Percentiles rank a stretch among this genome's conserved stretches.
These are phyloP conservation scores for Brachynemurus nebulosus DNA, from an alignment of 2,888 invertebrate species.

Conservation along the genomic window DNA sequence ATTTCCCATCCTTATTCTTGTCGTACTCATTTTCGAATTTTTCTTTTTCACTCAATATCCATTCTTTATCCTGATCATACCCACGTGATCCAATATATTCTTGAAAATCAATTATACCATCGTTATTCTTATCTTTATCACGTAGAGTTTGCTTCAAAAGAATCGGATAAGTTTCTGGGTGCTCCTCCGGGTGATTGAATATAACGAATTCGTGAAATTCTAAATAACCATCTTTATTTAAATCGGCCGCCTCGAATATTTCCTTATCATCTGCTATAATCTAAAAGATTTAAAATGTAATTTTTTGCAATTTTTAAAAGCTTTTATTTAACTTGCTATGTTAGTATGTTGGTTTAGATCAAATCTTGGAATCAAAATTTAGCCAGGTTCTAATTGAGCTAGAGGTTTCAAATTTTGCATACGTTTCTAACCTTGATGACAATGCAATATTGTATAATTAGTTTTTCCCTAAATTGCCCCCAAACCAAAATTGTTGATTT, in stretches of 20 bases:
- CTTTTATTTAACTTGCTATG: no score
- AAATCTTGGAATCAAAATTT: no score
- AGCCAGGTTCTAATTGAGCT: no score
- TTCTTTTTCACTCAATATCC: constrained; percentile 57
- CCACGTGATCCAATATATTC: constrained; percentile 68
- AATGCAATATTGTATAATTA: no score
- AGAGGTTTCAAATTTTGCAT: no score
- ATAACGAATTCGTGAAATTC: constrained; percentile 66
- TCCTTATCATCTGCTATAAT: constrained; percentile 66
- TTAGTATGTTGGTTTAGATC: no score
- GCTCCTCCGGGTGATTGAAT: constrained; percentile 90
- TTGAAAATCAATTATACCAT: constrained; percentile 72
- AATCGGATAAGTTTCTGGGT: constrained; percentile 68
- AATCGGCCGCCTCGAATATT: constrained; percentile 78
- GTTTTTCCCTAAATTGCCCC: no score
- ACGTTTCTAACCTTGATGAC: no score
- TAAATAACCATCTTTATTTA: constrained; percentile 63
- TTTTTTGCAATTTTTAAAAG: no score
- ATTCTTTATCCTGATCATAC: constrained; percentile 55
- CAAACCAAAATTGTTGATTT: no score
- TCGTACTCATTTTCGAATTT: constrained; percentile 82
- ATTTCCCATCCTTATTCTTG: constrained; percentile 63
- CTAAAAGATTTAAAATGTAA: constrained; percentile 26
- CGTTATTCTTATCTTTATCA: constrained; percentile 74
- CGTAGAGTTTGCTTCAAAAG: constrained; percentile 68